Evolutionary conservation across 2,888 invertebrate species (phyloP).

Genomic region (Elysia crispata): DNA sequence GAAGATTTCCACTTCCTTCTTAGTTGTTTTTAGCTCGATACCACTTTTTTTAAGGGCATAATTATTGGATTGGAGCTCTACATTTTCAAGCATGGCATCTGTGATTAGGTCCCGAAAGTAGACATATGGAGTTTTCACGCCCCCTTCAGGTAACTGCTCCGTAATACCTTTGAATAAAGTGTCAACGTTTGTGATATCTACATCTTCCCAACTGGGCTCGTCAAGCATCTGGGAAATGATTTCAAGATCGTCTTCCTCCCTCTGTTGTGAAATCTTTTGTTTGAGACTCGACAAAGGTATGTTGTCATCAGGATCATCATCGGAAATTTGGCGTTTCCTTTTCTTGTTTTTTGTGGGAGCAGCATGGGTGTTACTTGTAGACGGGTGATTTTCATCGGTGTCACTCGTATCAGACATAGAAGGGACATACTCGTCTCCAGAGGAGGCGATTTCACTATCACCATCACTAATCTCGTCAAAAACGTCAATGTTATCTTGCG

Average conservation of each 20-base stretch:
- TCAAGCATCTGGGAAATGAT: conserved; percentile 5
- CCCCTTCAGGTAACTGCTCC: not conserved
- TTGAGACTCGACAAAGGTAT: not conserved
- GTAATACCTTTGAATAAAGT: conserved; percentile 22
- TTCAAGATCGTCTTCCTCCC: not conserved
- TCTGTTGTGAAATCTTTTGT: not conserved
- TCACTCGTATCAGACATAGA: not conserved
- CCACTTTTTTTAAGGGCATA: conserved; percentile 14
- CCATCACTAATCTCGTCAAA: not conserved
- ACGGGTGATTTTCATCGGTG: not conserved
- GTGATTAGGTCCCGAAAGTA: conserved; percentile 34
- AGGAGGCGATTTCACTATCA: conserved; percentile 1
- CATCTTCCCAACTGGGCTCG: not conserved
- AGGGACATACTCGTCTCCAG: conserved; percentile 5
- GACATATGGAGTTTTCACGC: conserved; percentile 30
- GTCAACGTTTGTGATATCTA: not conserved
- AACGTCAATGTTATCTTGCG: not conserved
- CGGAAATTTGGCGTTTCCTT: not conserved
- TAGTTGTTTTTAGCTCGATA: conserved; percentile 34
- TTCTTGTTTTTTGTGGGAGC: not conserved
- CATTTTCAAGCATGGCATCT: conserved; percentile 37
- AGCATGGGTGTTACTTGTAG: not conserved
- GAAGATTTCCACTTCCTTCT: conserved; percentile 48
- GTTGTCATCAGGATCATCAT: conserved; percentile 4
- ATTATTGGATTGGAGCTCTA: not conserved